Evolutionary conservation across 1,140 invertebrate genomes (phyloP), one percentile per base, ranked within the genome.

Genomic region (Drosophila littoralis): DNA sequence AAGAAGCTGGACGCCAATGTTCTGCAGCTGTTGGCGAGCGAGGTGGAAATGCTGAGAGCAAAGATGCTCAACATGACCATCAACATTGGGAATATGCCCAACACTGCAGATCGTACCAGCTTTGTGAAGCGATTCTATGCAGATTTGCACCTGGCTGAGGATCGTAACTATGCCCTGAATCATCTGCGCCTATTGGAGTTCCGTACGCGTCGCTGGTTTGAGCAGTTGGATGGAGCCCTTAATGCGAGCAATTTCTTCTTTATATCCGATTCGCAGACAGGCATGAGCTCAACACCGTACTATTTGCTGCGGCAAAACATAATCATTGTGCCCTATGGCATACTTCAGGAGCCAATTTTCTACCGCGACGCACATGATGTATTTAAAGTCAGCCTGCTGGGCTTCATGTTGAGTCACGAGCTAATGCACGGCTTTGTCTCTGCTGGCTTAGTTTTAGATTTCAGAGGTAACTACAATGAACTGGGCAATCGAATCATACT

Each of bases 31-130:
- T 22, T 10, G 2, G 8, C 6, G 0, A 1, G 9, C 1, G 67
- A 75, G 7, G 17, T 42, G 0, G 22, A 10, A 0, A 12, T 68
- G 38, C 13, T 89, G 3, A 12, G 15, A 1, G 28, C 36, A 0
- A 91, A 91, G 40, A 38, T 73, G 3, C 36, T 33, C 3, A 33
- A 55, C 1, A 74, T 91, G 58, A 35, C 40, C 1, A 15, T 91
- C 0, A 91, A 90, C n/a, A 67, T 91, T 9, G 90, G 90, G 1
- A 91, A 91, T 35, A 35, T 91, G 46, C 90, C 90, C 0, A 52
- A 48, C 1, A 6, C 15, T 3, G n/a, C 22, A 0, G 52, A 85
- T 7, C 79, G 57, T 6, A 17, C 32, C 0, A 15, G 15, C 2
- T 86, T 75, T 12, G 77, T 78, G 1, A 13, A n/a, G 1, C 32